phyloP scores from a whole-genome alignment of 1,140 invertebrate genomes.

The Sitophilus oryzae region DNA sequence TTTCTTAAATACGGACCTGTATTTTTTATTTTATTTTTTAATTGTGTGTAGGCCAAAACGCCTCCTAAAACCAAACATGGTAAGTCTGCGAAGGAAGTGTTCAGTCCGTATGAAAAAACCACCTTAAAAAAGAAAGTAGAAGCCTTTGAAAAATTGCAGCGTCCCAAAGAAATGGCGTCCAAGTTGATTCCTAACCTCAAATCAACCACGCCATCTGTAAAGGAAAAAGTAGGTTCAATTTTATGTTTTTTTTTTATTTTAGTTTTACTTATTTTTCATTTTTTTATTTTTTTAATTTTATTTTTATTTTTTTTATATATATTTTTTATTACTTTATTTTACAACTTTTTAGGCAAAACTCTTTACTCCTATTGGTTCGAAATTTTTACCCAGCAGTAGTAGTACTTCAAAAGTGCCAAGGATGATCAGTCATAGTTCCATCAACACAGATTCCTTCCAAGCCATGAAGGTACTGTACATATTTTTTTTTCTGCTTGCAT shows the following conservation, averaged over 20 bases:
- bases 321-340: no score
- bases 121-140: slow-evolving; percentile 57
- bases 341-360: slow-evolving; percentile 32
- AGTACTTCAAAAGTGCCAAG: slow-evolving; percentile 21
- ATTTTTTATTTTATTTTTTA: not conserved
- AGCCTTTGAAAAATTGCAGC: slow-evolving; percentile 52
- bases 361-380: slow-evolving; percentile 25
- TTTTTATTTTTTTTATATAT: no score
- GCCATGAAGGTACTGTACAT: slow-evolving; percentile 13
- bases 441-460: slow-evolving; percentile 11
- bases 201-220: slow-evolving; percentile 14
- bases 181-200: not conserved
- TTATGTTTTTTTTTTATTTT: not conserved
- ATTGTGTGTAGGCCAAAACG: slow-evolving; percentile 13
- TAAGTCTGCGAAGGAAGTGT: slow-evolving; percentile 33
- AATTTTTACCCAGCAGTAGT: slow-evolving; percentile 15
- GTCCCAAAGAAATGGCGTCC: slow-evolving; percentile 3
- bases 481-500: no score
- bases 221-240: slow-evolving; percentile 15
- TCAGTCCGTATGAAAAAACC: slow-evolving; percentile 54
- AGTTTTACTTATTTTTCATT: not conserved
- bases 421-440: not conserved
- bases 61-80: slow-evolving; percentile 9
- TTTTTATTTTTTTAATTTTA: no score
- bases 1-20: no score